Evolutionary conservation across 1,140 invertebrate genomes (phyloP), one percentile per base, ranked within the genome.

Genomic region (Procambarus clarkii): DNA sequence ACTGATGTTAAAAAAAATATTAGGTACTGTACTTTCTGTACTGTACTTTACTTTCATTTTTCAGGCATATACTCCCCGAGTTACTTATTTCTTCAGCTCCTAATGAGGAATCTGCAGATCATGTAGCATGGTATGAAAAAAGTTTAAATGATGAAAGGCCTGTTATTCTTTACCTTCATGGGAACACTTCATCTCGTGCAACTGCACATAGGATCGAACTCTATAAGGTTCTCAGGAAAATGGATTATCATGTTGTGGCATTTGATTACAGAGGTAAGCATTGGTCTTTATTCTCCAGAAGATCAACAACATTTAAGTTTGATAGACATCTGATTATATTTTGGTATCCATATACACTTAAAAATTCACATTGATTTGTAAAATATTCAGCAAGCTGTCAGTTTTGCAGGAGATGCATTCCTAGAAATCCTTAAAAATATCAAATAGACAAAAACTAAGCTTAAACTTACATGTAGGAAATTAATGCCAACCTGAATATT

Each of bases 251-350:
- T 95, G 96, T 99, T 9, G 95, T 99, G 91, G 96, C 97, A 7
- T 97, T 98, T 94, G 98, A 99, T 95, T 99, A 99, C 94, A 95
- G 98, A 95, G 96, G 97, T 97, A 95, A 90, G 71, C 34, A 4
- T 34, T 18, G 13, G 13, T 2, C 45, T 34, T 54, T 21, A 64
- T 34, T 84, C 24, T 9, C 44, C n/a, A 13, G n/a, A 3, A 13
- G 21, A 46, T 64, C 21, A 44, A 2, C 13, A 45, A 46, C 7
- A 21, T 79, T 21, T 21, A 79, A 45, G 15, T 8, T 79, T 34
- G 34, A 34, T 34, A 34, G 34, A 1, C 34, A 34, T 34, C 34
- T 34, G 34, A 34, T 34, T 34, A 34, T 34, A 34, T 34, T 34
- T 34, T 34, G 34, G 34, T 34, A 34, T 34, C 34, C 1, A 34